These are phyloP conservation scores for Andrena marginata DNA, from an alignment of 2,888 invertebrate genomes.

Conservation along the genomic window DNA sequence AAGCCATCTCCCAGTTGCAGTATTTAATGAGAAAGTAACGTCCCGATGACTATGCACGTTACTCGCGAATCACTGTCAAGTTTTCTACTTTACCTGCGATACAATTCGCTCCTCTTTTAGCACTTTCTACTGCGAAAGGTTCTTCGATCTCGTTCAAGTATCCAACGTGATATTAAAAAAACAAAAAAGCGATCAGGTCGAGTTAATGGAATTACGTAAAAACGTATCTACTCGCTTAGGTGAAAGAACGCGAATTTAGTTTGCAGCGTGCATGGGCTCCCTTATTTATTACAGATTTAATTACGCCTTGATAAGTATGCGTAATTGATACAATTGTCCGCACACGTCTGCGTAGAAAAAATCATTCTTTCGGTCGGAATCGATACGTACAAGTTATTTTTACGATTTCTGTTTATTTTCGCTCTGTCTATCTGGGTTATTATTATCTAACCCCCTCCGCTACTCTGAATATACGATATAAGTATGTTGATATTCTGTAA, in stretches of 20 bases:
- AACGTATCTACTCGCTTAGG: not conserved
- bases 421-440: slow-evolving; percentile 37
- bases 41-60: not conserved
- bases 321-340: not conserved
- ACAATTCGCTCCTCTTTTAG: not conserved
- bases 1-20: not conserved
- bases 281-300: not conserved
- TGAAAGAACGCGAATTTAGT: too few relatives aligned
- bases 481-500: slow-evolving; percentile 10
- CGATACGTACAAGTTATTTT: slow-evolving; percentile 24
- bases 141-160: not conserved
- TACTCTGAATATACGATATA: slow-evolving; percentile 11
- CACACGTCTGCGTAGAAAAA: not conserved
- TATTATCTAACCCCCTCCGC: slow-evolving; percentile 31
- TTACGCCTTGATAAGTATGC: not conserved
- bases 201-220: not conserved
- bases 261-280: not conserved
- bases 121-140: not conserved
- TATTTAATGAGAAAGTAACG: slow-evolving; percentile 4
- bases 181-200: too few relatives aligned
- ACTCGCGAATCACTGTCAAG: not conserved
- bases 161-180: not conserved
- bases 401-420: slow-evolving; percentile 27
- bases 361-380: not conserved
- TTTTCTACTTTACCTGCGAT: not conserved